phyloP scores from a whole-genome alignment of 1,140 invertebrate species.

The Mylabris phalerata region DNA sequence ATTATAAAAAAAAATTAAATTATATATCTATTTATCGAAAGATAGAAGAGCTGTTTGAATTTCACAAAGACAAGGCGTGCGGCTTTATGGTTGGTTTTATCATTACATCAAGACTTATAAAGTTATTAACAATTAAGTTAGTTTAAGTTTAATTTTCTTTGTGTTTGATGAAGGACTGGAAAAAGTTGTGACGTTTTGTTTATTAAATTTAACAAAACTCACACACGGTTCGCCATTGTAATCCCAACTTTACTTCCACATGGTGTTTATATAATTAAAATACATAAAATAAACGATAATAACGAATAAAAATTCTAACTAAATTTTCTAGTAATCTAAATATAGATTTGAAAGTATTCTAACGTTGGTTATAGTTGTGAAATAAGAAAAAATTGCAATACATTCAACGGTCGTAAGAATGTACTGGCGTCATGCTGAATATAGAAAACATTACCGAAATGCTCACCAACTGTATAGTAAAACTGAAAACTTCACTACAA shows the following conservation, averaged over 20 bases:
- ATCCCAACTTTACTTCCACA: too few relatives aligned
- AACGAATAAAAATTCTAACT: not conserved
- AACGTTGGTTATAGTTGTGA: slow-evolving; percentile 6
- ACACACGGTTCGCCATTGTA: too few relatives aligned
- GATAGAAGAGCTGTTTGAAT: not conserved
- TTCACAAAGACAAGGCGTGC: not conserved
- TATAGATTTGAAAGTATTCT: slow-evolving; percentile 8
- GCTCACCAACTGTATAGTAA: slow-evolving; percentile 2
- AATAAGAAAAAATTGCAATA: slow-evolving; percentile 9
- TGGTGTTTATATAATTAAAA: too few relatives aligned
- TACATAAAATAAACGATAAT: too few relatives aligned
- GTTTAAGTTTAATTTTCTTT: too few relatives aligned
- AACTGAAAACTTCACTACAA: slow-evolving; percentile 6
- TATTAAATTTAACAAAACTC: too few relatives aligned
- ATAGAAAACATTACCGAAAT: slow-evolving; percentile 1
- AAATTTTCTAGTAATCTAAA: slow-evolving; percentile 1
- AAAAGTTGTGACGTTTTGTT: too few relatives aligned
- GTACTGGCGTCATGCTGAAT: slow-evolving; percentile 10
- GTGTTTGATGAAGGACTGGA: too few relatives aligned
- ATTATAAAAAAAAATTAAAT: slow-evolving; percentile 7
- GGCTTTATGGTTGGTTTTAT: too few relatives aligned
- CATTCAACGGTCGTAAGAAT: not conserved
- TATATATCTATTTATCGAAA: not conserved
- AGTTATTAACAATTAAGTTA: too few relatives aligned
- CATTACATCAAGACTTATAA: too few relatives aligned